Conservation (phyloP, 2,888 invertebrate species). For the Ichneumon xanthorius region DNA sequence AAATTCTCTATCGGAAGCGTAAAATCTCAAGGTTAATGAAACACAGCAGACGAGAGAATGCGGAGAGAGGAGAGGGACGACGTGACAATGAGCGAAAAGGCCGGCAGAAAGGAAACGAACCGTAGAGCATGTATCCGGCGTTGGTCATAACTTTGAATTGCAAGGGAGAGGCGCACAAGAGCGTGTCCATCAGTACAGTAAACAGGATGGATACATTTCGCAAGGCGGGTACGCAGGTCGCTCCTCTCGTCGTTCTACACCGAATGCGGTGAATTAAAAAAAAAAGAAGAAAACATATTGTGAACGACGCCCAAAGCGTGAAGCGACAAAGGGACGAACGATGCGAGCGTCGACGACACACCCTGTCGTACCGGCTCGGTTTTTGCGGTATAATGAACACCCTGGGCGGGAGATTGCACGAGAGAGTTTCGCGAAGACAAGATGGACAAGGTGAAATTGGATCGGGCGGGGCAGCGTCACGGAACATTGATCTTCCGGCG, state of each 20-base stretch:
- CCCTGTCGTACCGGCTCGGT: background rate
- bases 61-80: background rate
- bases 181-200: constrained; percentile 49
- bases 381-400: constrained; percentile 44
- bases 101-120: constrained; percentile 53
- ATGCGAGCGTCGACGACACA: constrained; percentile 25
- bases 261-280: constrained; percentile 28
- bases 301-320: constrained; percentile 6
- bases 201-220: constrained; percentile 29
- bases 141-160: constrained; percentile 46
- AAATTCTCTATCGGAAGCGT: background rate
- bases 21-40: background rate
- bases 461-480: constrained; percentile 50
- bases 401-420: constrained; percentile 3
- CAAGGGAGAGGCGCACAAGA: constrained; percentile 44
- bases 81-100: constrained; percentile 40
- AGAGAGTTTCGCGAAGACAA: constrained; percentile 48
- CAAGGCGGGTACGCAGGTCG: constrained; percentile 34
- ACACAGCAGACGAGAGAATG: background rate
- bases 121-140: constrained; percentile 57
- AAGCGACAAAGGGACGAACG: constrained; percentile 58
- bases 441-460: constrained; percentile 48
- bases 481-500: constrained; percentile 52
- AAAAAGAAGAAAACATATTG: constrained; percentile 44
- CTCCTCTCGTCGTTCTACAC: constrained; percentile 41